Evolutionary conservation across 2,113 vertebrate genomes (phyloP), one percentile per base, ranked within the genome.

Genomic region (Tachuris rubrigastra): DNA sequence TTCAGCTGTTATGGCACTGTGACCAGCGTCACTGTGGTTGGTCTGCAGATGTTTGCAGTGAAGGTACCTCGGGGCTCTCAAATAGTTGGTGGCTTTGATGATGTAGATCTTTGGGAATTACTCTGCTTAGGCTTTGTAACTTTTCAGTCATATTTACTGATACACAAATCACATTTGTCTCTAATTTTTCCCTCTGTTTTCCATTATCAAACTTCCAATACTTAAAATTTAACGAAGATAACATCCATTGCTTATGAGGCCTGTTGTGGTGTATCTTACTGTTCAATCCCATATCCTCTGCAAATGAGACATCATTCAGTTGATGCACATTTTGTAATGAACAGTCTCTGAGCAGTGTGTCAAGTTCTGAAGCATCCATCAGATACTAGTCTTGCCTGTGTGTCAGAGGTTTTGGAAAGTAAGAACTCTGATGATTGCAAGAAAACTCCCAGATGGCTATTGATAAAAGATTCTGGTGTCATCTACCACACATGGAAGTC

Each of bases 1-100:
- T 28, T 21, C 41, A 49, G 19, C 41, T 59, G 1, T 21, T 33
- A 10, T 0, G 8, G 6, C 33, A 18, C 4, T 16, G 21, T 11
- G 27, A 21, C 10, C n/a, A 25, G 7, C 14, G 6, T 24, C n/a
- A 35, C 30, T 33, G 2, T 24, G 18, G 8, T 28, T 58, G 31
- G 30, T 46, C 50, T 77, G 23, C 28, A 25, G 42, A 9, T 1
- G 0, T 46, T 56, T 65, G 35, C 47, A 14, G 31, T 12, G 2
- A 33, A 33, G 18, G 6, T 33, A 21, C 35, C 21, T 74, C 22
- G 5, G 27, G 12, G 53, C 12, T 72, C 20, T 80, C 9, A 58
- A 50, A 50, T 53, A 22, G 7, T 46, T 37, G 6, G 37, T 81
- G 46, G 46, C 31, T 87, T 53, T 74, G n/a, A 60, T 60, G 16